Evolutionary conservation across 2,888 invertebrate species (phyloP).

Genomic region (Deilephila porcellus): DNA sequence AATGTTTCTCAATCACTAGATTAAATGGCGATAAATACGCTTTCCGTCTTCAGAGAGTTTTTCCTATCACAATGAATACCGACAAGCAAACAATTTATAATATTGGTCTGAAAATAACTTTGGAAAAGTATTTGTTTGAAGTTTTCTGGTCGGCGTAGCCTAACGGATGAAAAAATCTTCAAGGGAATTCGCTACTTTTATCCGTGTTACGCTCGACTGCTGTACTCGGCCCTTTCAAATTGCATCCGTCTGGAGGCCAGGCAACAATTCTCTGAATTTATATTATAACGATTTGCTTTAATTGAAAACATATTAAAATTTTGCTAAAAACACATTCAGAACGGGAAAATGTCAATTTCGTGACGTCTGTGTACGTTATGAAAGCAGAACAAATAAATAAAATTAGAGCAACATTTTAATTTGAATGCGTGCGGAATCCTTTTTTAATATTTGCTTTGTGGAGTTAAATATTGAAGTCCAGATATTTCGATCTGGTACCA

Average conservation of each 20-base stretch:
- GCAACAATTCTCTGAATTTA: not conserved
- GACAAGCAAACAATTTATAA: not conserved
- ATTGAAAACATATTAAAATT: not conserved
- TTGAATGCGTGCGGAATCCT: not conserved
- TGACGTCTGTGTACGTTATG: not conserved
- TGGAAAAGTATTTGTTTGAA: not conserved
- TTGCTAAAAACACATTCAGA: not conserved
- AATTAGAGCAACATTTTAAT: not conserved
- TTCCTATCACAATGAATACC: not conserved
- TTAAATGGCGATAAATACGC: not conserved
- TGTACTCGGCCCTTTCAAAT: not conserved
- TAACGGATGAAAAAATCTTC: not conserved
- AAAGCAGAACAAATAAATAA: conserved; percentile 3
- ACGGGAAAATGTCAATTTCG: not conserved
- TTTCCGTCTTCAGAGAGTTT: not conserved
- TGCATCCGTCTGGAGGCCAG: not conserved
- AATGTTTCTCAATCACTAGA: not conserved
- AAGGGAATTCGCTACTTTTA: not conserved
- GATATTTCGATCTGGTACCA: not conserved
- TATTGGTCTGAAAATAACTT: not conserved
- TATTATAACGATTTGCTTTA: not conserved
- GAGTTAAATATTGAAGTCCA: not conserved
- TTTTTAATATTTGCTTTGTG: too few relatives aligned
- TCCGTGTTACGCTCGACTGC: not conserved
- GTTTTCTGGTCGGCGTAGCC: not conserved